Evolutionary conservation across 2,797 vertebrate genomes (phyloP).

Genomic region (Dermochelys coriacea): DNA sequence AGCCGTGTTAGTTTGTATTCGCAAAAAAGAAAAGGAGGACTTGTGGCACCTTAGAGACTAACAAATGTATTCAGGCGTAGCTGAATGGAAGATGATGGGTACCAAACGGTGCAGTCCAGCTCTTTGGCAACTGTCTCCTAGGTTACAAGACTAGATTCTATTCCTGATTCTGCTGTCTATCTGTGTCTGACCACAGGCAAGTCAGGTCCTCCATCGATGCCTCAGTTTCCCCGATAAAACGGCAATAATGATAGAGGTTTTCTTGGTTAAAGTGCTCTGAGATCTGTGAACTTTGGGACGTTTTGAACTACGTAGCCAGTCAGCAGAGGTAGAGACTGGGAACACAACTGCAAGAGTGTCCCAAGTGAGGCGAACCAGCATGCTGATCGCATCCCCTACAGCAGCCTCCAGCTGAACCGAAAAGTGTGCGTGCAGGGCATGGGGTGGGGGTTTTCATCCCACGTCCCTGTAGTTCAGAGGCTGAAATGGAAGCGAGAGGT

Average conservation of each 20-base stretch:
- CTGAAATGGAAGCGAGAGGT: not conserved
- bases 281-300: not conserved
- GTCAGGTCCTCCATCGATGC: not conserved
- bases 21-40: no score
- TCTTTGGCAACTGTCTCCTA: no score
- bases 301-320: not conserved
- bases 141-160: not conserved
- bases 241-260: not conserved
- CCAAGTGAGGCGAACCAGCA: not conserved
- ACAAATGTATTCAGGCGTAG: no score
- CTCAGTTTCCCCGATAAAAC: not conserved
- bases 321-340: not conserved
- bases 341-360: not conserved
- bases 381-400: not conserved
- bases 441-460: not conserved
- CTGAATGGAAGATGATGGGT: not conserved
- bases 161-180: not conserved
- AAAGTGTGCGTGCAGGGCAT: rapidly evolving
- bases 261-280: not conserved
- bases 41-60: no score
- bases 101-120: not conserved
- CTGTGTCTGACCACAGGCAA: not conserved
- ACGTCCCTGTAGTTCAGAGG: not conserved
- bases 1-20: no score
- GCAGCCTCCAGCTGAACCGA: not conserved